Evolutionary conservation across 1,140 invertebrate genomes (phyloP).

Genomic region (Oryzaephilus surinamensis): DNA sequence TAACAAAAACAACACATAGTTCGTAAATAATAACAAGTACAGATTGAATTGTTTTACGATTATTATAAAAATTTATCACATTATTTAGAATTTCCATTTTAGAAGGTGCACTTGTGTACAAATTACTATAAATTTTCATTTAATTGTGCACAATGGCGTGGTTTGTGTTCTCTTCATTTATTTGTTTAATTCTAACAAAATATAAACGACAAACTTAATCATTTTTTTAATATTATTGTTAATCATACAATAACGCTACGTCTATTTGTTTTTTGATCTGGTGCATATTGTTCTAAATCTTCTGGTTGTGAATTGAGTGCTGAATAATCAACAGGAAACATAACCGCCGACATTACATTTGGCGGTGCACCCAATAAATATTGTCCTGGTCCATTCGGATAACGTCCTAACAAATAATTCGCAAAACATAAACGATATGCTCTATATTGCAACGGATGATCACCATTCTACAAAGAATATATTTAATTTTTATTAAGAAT

Average conservation of each 20-base stretch:
- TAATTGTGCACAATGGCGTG: slow-evolving; percentile 14
- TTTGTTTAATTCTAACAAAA: neutral
- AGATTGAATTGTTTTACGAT: too few relatives aligned
- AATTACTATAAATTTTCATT: slow-evolving; percentile 7
- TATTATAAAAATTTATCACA: too few relatives aligned
- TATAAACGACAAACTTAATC: neutral
- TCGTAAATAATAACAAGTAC: too few relatives aligned
- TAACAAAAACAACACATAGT: too few relatives aligned
- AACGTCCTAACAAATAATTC: slow-evolving; percentile 58
- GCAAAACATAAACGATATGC: slow-evolving; percentile 57
- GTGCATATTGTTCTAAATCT: slow-evolving; percentile 56
- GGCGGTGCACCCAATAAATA: slow-evolving; percentile 54
- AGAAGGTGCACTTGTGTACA: slow-evolving; percentile 32
- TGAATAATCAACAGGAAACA: slow-evolving; percentile 63
- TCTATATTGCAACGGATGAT: slow-evolving; percentile 48
- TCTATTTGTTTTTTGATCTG: slow-evolving; percentile 54
- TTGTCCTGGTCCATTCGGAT: slow-evolving; percentile 61
- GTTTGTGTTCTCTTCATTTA: too few relatives aligned
- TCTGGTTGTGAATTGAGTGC: slow-evolving; percentile 57
- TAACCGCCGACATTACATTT: slow-evolving; percentile 40
- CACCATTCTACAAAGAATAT: slow-evolving; percentile 47
- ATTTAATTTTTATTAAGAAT: slow-evolving; percentile 6
- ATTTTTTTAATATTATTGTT: slow-evolving; percentile 2
- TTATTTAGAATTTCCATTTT: slow-evolving; percentile 30
- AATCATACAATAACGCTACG: slow-evolving; percentile 57